These are phyloP conservation scores for Ophion slaviceki DNA, from an alignment of 2,888 invertebrate genomes.

Conservation along the genomic window DNA sequence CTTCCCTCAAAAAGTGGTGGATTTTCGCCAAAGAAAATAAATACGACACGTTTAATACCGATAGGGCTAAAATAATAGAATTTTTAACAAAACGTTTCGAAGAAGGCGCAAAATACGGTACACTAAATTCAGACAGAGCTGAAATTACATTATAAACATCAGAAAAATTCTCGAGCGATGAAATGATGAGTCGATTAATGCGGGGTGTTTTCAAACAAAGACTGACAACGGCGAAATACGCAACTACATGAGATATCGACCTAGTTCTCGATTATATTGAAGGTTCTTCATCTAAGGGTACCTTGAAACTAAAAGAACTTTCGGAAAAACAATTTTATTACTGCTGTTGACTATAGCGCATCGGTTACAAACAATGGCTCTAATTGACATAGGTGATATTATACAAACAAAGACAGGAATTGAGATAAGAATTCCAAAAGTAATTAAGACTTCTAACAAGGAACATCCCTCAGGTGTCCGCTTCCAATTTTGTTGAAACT, in stretches of 20 bases:
- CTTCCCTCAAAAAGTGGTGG: slow-evolving; percentile 15
- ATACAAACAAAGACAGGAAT: too few species aligned
- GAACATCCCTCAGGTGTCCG: too few species aligned
- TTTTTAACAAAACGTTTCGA: too few species aligned
- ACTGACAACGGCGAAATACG: slow-evolving; percentile 66
- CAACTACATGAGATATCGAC: slow-evolving; percentile 72
- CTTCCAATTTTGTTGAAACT: too few species aligned
- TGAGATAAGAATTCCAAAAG: too few species aligned
- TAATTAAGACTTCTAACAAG: too few species aligned
- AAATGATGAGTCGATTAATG: slow-evolving; percentile 20
- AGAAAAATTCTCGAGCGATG: slow-evolving; percentile 12
- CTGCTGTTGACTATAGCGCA: too few species aligned
- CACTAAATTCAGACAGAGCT: not conserved
- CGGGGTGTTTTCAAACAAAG: slow-evolving; percentile 32
- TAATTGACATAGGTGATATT: too few species aligned
- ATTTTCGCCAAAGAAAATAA: slow-evolving; percentile 48
- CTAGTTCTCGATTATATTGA: slow-evolving; percentile 36
- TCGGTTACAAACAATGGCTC: too few species aligned
- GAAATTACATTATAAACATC: slow-evolving; percentile 49
- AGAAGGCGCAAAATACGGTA: not conserved
- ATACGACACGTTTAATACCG: slow-evolving; percentile 29
- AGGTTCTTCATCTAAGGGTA: not conserved
- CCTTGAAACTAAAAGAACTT: too few species aligned
- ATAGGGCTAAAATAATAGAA: too few species aligned
- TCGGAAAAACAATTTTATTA: too few species aligned